Evolutionary conservation across 2,888 invertebrate genomes (phyloP), one percentile per base, ranked within the genome.

Genomic region (Pristionchus maxplancki): DNA sequence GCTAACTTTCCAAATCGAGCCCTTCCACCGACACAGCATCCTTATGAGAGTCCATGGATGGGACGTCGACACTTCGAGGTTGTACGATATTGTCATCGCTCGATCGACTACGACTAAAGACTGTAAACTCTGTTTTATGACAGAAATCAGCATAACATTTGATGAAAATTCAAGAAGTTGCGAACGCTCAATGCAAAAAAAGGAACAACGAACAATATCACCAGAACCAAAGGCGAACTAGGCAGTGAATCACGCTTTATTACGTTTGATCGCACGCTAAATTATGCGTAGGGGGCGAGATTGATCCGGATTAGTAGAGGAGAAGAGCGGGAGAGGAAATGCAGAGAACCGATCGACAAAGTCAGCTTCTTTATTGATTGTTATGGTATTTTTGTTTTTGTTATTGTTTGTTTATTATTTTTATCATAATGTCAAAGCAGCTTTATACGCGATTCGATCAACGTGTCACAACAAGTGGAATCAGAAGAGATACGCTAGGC

Each of bases 51-150:
- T 92, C 92, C 92, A 92, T 24, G 92, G 92, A 71, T 91, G 88
- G 5, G 91, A 91, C 24, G 92, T 92, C 44, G 92, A 90, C 64
- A 91, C 90, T 11, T 92, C 91, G 28, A 91, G 89, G 89, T 92
- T 92, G 88, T 92, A 92, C 88, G 90, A 91, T 58, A 92, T 92
- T 50, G 92, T 91, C 92, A 92, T 92, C 40, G 31, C 58, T 58
- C 58, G 24, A 58, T 20, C 6, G n/a, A n/a, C 24, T 58, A n/a
- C 2, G n/a, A n/a, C 58, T 58, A 24, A 9, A 24, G 58, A 24
- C 50, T 50, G 20, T 17, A 1, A 50, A 5, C 15, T 50, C 50
- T 15, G 13, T 50, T 0, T 44, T 11, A 44, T 6, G 11, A 44
- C 44, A 44, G 44, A 11, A 44, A 44, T 44, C 8, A 44, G 11